Evolutionary conservation across 2,113 vertebrate species (phyloP).

Genomic region (Aegotheles bennettii): DNA sequence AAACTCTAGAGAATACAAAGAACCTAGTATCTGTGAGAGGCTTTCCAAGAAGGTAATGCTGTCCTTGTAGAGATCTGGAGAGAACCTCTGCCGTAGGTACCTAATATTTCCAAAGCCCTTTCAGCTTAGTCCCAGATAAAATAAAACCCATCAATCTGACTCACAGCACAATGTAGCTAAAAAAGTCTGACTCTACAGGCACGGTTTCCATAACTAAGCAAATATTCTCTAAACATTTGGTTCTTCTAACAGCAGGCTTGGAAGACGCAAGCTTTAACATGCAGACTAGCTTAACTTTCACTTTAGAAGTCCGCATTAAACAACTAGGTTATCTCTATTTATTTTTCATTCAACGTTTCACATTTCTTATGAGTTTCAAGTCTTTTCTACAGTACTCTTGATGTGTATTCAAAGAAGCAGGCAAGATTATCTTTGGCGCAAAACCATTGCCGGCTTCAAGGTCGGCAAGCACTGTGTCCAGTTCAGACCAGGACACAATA

Average conservation of each 20-base stretch:
- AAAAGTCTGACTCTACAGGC: neutral
- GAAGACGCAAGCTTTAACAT: neutral
- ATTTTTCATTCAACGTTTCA: neutral
- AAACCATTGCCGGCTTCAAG: neutral
- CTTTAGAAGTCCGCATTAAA: neutral
- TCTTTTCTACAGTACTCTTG: neutral
- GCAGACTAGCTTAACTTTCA: neutral
- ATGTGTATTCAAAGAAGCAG: neutral
- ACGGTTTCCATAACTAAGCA: neutral
- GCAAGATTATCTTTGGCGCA: neutral
- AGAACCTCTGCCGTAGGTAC: neutral
- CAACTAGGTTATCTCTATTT: neutral
- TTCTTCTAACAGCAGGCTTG: neutral
- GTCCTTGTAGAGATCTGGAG: neutral
- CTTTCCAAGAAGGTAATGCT: neutral
- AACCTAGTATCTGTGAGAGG: neutral
- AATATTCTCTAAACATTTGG: neutral
- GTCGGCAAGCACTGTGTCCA: neutral
- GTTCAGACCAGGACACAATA: neutral
- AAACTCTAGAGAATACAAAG: neutral
- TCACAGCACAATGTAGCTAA: neutral
- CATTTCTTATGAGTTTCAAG: neutral
- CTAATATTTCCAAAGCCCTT: neutral
- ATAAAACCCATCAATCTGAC: neutral
- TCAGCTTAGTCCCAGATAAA: neutral